Evolutionary conservation across 2,888 invertebrate species (phyloP).

Genomic region (Drosophila paucipuncta): DNA sequence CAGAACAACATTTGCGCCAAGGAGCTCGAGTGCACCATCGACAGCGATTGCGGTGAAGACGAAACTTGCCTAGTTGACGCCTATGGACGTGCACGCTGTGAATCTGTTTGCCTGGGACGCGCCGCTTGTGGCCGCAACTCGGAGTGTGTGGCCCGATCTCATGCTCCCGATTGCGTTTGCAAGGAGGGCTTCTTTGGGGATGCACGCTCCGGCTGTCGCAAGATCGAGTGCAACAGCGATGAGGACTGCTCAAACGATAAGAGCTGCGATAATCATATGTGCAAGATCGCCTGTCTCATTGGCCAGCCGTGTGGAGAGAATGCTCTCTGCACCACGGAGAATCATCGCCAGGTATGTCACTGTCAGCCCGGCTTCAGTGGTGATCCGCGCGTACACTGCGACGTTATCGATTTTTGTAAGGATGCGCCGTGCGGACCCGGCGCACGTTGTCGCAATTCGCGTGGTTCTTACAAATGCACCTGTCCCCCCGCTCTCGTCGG

Average conservation of each 20-base stretch:
- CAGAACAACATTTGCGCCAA: conserved; percentile 93
- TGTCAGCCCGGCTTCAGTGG: conserved; percentile 96
- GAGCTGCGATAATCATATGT: conserved; percentile 92
- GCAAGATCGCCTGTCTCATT: conserved; percentile 93
- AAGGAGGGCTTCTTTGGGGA: conserved; percentile 93
- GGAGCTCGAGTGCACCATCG: conserved; percentile 90
- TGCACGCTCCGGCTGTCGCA: conserved; percentile 92
- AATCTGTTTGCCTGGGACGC: conserved; percentile 90
- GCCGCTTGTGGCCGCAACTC: conserved; percentile 93
- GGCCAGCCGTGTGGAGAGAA: conserved; percentile 94
- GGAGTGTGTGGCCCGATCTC: conserved; percentile 90
- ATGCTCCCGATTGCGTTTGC: conserved; percentile 92
- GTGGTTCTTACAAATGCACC: conserved; percentile 92
- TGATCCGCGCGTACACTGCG: conserved; percentile 90
- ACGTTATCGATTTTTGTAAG: conserved; percentile 91
- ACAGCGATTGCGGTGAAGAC: conserved; percentile 90
- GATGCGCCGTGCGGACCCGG: conserved; percentile 92
- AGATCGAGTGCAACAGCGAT: conserved; percentile 91
- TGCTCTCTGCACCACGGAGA: conserved; percentile 93
- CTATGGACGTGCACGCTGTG: conserved; percentile 91
- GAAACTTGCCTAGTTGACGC: conserved; percentile 90
- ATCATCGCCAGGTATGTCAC: conserved; percentile 91
- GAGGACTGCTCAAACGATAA: conserved; percentile 93
- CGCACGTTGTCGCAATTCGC: conserved; percentile 92
- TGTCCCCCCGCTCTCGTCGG: conserved; percentile 93